Evolutionary conservation across 2,888 invertebrate genomes (phyloP), one percentile per base, ranked within the genome.

Genomic region (Cantharis flavilabris): DNA sequence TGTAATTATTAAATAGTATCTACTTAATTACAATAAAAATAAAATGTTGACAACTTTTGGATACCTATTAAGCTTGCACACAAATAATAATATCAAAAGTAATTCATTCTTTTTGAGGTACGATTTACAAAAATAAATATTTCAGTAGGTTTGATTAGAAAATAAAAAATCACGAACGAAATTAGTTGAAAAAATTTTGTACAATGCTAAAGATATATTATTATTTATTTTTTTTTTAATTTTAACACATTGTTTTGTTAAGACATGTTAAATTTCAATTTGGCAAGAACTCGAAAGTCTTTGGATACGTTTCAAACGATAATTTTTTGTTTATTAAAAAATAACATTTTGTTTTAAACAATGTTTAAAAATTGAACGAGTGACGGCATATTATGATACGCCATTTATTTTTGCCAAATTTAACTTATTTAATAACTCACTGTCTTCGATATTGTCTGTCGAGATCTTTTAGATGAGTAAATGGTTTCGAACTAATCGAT

Each of bases 391-490:
- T 10, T 16, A n/a, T n/a, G 23, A 28, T 67, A 26, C 9, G 49
- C 49, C 49, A 28, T 69, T 23, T 1, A 14, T 33, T 70, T 70
- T 16, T 20, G 33, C 33, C 49, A 49, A 70, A 70, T 20, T 33
- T 13, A 26, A 33, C 62, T 49, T 23, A 26, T 62, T 16, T 23
- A 20, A 11, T 70, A 64, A 28, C 70, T 14, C 64, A 18, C 23
- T 71, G 49, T 16, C 28, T 73, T 20, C 65, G 65, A 73, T 82
- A 82, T 63, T 82, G 81, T 76, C 82, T 82, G 73, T 87, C 87
- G 75, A 87, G 80, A 65, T 82, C 83, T 79, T 85, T 87, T 33
- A 89, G 84, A 76, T 87, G 85, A 62, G 86, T 87, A 16, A 88
- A 73, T 5, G 89, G 87, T 76, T 86, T 87, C 18, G 82, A 81